phyloP scores from a whole-genome alignment of 2,888 invertebrate genomes.

The Nephrotoma guestfalica region DNA sequence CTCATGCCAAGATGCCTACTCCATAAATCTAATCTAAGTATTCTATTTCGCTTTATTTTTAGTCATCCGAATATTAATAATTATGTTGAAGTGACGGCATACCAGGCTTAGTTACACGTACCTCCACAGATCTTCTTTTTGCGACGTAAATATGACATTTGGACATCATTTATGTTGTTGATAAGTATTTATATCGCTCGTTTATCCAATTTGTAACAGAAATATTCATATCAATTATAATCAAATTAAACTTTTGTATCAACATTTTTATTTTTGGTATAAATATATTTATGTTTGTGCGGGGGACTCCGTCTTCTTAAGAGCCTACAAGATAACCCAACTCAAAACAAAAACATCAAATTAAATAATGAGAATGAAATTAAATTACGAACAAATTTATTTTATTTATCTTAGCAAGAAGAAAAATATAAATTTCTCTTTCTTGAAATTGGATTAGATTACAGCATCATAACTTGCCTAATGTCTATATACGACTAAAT shows the following conservation, averaged over 20 bases:
- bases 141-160: too few species aligned
- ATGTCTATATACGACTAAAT: not conserved
- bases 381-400: not conserved
- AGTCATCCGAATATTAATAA: too few species aligned
- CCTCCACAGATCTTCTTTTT: too few species aligned
- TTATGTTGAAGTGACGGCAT: too few species aligned
- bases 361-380: not conserved
- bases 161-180: not conserved
- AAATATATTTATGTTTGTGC: not conserved
- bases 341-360: not conserved
- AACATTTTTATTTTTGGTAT: not conserved
- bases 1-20: too few species aligned
- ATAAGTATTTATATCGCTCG: not conserved
- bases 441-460: not conserved
- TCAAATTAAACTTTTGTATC: not conserved
- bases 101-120: too few species aligned
- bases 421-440: not conserved
- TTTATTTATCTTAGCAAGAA: not conserved
- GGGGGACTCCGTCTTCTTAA: not conserved
- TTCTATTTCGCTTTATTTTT: too few species aligned
- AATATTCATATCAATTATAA: not conserved
- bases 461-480: not conserved
- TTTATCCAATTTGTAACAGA: not conserved
- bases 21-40: too few species aligned
- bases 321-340: not conserved